Conservation (phyloP, 2,888 invertebrate genomes). For the Magallana nippona region DNA sequence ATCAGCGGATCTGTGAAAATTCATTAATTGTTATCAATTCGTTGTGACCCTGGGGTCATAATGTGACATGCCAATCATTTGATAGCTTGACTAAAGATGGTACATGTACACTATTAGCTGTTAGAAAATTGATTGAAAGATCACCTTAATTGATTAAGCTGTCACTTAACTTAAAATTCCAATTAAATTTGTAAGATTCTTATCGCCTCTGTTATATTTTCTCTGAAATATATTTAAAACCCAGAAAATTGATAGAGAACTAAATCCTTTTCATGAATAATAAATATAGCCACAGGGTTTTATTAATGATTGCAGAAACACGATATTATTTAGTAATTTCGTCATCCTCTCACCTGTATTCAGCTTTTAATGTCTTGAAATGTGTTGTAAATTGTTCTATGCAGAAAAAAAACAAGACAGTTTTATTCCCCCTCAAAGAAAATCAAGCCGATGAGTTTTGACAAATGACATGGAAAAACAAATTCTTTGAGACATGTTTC, state of each 20-base stretch:
- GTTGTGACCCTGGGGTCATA: background rate
- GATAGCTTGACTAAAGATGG: background rate
- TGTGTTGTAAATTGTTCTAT: conserved; percentile 13
- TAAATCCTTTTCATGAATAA: background rate
- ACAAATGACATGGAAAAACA: conserved; percentile 6
- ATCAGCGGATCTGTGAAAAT: background rate
- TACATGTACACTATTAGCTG: no score
- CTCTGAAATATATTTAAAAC: no score
- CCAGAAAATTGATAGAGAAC: no score
- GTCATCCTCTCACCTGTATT: background rate
- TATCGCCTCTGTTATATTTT: no score
- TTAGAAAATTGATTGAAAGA: no score
- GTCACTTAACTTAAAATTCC: no score
- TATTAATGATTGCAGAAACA: background rate
- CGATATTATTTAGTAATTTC: conserved; percentile 11
- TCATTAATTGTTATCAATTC: background rate
- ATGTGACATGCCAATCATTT: conserved; percentile 3
- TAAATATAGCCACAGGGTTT: background rate
- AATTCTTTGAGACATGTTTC: background rate
- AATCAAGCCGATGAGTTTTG: background rate
- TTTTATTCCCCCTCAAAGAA: background rate
- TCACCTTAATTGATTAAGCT: no score
- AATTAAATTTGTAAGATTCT: no score
- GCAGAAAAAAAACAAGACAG: background rate
- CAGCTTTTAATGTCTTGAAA: background rate